A percentile compares a stretch with the other conserved stretches of the same genome.
phyloP scores from a whole-genome alignment of 2,888 invertebrate genomes.

The Sphaeridia pumilis region DNA sequence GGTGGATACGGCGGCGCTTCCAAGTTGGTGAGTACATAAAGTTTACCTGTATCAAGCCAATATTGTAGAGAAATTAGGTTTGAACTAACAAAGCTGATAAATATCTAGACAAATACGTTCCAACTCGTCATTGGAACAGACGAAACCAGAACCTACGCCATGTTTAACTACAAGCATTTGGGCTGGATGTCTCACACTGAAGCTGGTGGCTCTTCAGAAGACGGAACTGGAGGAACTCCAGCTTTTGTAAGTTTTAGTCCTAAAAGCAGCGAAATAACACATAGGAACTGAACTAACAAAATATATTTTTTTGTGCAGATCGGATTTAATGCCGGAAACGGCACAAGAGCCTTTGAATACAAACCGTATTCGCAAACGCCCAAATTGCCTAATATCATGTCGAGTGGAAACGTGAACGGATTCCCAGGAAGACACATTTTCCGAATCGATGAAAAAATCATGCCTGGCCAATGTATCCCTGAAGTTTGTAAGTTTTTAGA shows the following conservation, averaged over 20 bases:
- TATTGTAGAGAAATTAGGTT: neutral
- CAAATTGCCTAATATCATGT: conserved; percentile 68
- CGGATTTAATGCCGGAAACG: conserved; percentile 94
- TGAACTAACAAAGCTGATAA: neutral
- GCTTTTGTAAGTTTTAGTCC: conserved; percentile 58
- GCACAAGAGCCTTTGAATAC: conserved; percentile 77
- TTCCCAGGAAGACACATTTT: conserved; percentile 87
- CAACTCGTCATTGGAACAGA: conserved; percentile 88
- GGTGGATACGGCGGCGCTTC: conserved; percentile 50
- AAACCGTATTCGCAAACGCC: conserved; percentile 78
- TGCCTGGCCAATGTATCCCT: conserved; percentile 68
- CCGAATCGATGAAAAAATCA: conserved; percentile 85
- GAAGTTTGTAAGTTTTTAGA: conserved; percentile 38
- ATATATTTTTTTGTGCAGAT: conserved; percentile 47
- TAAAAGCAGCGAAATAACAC: neutral
- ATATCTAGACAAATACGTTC: conserved; percentile 74
- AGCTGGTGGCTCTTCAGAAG: conserved; percentile 76
- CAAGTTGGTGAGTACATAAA: conserved; percentile 34
- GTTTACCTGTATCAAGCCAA: neutral
- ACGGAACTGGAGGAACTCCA: conserved; percentile 74
- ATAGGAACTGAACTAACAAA: conserved; percentile 2
- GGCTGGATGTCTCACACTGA: conserved; percentile 86
- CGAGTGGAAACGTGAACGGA: conserved; percentile 74
- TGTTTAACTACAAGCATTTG: conserved; percentile 85
- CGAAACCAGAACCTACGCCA: conserved; percentile 85